These are phyloP conservation scores for Pyrrhosoma nymphula DNA, from an alignment of 2,888 invertebrate species.

Conservation along the genomic window DNA sequence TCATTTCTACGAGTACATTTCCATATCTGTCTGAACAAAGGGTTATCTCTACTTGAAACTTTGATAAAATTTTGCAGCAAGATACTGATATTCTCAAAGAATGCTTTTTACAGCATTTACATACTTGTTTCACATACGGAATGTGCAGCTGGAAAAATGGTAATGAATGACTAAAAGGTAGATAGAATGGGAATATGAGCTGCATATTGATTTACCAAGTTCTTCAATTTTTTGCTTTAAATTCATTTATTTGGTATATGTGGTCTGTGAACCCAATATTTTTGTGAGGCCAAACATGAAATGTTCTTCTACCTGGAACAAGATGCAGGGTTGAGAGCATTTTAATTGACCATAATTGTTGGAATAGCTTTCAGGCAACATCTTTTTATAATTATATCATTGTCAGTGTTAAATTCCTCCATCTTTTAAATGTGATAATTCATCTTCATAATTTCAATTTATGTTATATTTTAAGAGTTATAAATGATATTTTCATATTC, in stretches of 20 bases:
- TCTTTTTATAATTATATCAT: not conserved
- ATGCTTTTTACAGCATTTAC: constrained; percentile 13
- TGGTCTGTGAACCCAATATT: not conserved
- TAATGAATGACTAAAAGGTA: not conserved
- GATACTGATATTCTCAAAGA: not conserved
- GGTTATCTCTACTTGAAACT: not conserved
- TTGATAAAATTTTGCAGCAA: not conserved
- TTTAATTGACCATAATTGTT: not conserved
- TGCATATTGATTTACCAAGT: not conserved
- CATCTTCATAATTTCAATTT: constrained; percentile 8
- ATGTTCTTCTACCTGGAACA: not conserved
- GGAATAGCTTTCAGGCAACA: constrained; percentile 12
- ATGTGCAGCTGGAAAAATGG: not conserved
- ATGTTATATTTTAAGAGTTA: constrained; percentile 27
- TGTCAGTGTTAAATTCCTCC: constrained; percentile 56
- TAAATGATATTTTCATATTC: constrained; percentile 32
- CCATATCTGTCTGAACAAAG: not conserved
- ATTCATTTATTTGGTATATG: not conserved
- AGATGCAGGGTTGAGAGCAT: not conserved
- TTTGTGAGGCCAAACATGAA: not conserved
- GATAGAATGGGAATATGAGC: not conserved
- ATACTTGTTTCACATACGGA: not conserved
- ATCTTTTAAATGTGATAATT: constrained; percentile 61
- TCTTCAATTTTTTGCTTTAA: not conserved
- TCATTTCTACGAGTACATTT: constrained; percentile 32